Conservation (phyloP, 1,140 invertebrate genomes). For the Dryas iulia region DNA sequence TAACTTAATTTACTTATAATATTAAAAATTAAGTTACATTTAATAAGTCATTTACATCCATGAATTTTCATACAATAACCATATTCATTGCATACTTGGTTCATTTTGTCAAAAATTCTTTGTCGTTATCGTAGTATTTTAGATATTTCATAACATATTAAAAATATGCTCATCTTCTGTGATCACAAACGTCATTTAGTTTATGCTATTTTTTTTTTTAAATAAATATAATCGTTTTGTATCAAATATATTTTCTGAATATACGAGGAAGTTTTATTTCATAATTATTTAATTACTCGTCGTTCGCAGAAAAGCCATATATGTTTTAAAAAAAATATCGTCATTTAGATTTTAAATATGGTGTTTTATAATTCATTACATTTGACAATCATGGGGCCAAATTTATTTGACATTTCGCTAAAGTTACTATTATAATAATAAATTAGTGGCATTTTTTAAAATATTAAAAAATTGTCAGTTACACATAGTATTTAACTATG, state of each 20-base stretch:
- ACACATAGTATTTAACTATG: no score
- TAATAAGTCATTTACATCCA: background rate
- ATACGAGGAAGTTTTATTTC: background rate
- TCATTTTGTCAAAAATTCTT: background rate
- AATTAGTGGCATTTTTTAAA: no score
- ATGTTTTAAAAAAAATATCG: no score
- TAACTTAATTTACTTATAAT: background rate
- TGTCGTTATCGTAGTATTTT: background rate
- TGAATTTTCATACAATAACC: background rate
- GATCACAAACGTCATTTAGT: background rate
- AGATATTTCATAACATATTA: background rate
- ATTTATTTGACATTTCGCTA: no score
- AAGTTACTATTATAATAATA: no score
- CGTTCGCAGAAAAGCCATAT: background rate
- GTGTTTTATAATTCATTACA: no score
- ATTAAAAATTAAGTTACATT: background rate
- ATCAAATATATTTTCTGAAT: background rate
- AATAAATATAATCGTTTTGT: background rate
- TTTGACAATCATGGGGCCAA: no score
- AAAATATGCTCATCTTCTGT: conserved; percentile 1
- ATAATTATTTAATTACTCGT: background rate
- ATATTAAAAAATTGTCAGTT: no score
- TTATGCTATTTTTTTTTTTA: background rate
- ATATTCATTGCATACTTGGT: background rate
- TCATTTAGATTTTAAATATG: no score